Percentiles rank a stretch among this genome's conserved stretches.
These are phyloP conservation scores for Lutjanus campechanus DNA, from an alignment of 2,797 vertebrate genomes.

Conservation along the genomic window DNA sequence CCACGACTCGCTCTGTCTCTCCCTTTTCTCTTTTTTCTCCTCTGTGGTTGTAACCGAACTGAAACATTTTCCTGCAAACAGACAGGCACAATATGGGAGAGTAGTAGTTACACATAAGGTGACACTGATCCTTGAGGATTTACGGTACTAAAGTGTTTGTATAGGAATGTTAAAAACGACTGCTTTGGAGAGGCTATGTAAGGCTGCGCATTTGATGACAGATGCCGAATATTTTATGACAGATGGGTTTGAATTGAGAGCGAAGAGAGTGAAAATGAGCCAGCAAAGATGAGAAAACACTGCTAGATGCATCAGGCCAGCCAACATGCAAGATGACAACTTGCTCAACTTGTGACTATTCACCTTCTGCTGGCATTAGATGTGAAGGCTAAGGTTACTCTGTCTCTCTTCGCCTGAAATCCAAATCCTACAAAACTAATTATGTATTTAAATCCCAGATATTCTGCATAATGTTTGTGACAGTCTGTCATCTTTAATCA, in stretches of 20 bases:
- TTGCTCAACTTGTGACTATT: slow-evolving; percentile 51
- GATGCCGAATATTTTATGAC: slow-evolving; percentile 74
- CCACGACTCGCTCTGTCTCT: slow-evolving; percentile 24
- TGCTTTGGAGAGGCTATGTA: slow-evolving; percentile 71
- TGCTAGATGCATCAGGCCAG: slow-evolving; percentile 41
- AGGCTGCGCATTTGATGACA: slow-evolving; percentile 75
- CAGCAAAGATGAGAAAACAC: slow-evolving; percentile 48
- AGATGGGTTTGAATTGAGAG: slow-evolving; percentile 70
- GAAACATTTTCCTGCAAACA: slow-evolving; percentile 51
- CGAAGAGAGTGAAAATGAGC: slow-evolving; percentile 50
- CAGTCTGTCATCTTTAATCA: not conserved
- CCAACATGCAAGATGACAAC: slow-evolving; percentile 56
- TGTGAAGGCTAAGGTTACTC: slow-evolving; percentile 35
- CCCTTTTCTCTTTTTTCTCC: slow-evolving; percentile 1
- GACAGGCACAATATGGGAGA: slow-evolving; percentile 50
- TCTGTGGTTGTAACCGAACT: slow-evolving; percentile 34
- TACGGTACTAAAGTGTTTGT: slow-evolving; percentile 51
- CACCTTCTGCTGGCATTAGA: slow-evolving; percentile 46
- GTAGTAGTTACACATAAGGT: slow-evolving; percentile 55
- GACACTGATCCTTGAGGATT: slow-evolving; percentile 51
- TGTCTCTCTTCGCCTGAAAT: slow-evolving; percentile 13
- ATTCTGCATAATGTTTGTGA: not conserved
- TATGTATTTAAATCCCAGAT: not conserved
- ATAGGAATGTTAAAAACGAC: slow-evolving; percentile 47
- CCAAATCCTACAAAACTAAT: slow-evolving; percentile 2